phyloP scores from a whole-genome alignment of 2,113 vertebrate species.

The Perccottus glenii region DNA sequence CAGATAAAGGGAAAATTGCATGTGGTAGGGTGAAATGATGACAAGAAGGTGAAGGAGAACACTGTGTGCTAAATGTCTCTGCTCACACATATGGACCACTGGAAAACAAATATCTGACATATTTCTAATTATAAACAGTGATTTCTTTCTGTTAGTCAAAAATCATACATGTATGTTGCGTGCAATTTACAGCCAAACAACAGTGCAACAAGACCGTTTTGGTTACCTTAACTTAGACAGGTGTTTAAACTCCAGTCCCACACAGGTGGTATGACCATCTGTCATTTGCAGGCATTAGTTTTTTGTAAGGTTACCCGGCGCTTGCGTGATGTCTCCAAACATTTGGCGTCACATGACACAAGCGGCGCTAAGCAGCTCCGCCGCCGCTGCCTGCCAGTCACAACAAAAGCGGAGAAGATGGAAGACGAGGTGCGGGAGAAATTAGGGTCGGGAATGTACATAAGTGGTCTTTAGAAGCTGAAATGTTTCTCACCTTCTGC shows the following conservation, averaged over 20 bases:
- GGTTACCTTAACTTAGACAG: conserved; percentile 93
- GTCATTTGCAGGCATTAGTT: conserved; percentile 98
- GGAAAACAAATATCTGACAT: background rate
- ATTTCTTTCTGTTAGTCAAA: background rate
- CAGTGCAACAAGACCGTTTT: conserved; percentile 2
- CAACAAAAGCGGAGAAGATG: too few species aligned
- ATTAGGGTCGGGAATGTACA: too few species aligned
- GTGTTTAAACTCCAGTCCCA: conserved; percentile 88
- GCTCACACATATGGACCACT: conserved; percentile 3
- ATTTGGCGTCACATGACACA: too few species aligned
- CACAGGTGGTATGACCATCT: conserved; percentile 92
- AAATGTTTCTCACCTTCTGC: conserved; percentile 93
- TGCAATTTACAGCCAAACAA: too few species aligned
- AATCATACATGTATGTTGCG: too few species aligned
- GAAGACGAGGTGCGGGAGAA: too few species aligned
- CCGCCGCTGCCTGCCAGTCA: too few species aligned
- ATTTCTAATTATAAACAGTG: conserved; percentile 4
- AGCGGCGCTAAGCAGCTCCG: too few species aligned
- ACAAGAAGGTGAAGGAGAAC: conserved; percentile 33
- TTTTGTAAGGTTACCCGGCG: too few species aligned
- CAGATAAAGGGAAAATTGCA: conserved; percentile 59
- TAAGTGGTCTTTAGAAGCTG: conserved; percentile 94
- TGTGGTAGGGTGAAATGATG: conserved; percentile 45
- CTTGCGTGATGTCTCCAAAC: too few species aligned
- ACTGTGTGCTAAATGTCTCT: conserved; percentile 17